Evolutionary conservation across 2,113 vertebrate genomes (phyloP), one percentile per base, ranked within the genome.

Genomic region (Emberiza fucata): DNA sequence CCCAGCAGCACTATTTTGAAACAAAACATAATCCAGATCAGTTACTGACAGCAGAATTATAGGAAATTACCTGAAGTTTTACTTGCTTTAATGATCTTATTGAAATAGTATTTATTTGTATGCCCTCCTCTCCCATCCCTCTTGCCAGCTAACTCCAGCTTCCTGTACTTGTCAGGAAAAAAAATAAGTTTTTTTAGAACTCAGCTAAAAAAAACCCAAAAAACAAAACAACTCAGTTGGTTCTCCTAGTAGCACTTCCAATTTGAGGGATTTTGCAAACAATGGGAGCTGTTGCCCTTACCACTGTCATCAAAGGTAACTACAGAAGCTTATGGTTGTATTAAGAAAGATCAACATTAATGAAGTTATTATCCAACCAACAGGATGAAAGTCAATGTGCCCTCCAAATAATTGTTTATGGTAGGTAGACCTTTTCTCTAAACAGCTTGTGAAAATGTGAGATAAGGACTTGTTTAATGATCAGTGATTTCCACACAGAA

Each of bases 51-150:
- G 64, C 85, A 94, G 65, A 95, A 92, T 95, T 77, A 92, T 51
- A 93, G 94, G 94, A 96, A 96, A 90, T 93, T 90, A 94, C 88
- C 95, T 94, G 88, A 96, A 86, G 68, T 88, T 92, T 86, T 94
- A 68, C 69, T 90, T 89, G 45, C 54, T 89, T 91, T 92, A 88
- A 73, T 70, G 81, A 88, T 72, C 24, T 66, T 83, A 65, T 6
- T 93, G 64, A 89, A 94, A 72, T 42, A 42, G 28, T 86, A 39
- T 71, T 93, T 71, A 79, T 82, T 92, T 94, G 35, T 85, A 40
- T 75, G 56, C 37, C 7, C 65, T 95, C 31, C 53, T 94, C 78
- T 95, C 60, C 40, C 40, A 72, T 66, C 40, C 37, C 7, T 85
- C 78, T 84, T 90, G 54, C 47, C 44, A 90, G 39, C 64, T 88